Percentiles rank a stretch among this genome's conserved stretches.
Conservation (phyloP, 2,888 invertebrate species). For the Therioaphis trifolii region DNA sequence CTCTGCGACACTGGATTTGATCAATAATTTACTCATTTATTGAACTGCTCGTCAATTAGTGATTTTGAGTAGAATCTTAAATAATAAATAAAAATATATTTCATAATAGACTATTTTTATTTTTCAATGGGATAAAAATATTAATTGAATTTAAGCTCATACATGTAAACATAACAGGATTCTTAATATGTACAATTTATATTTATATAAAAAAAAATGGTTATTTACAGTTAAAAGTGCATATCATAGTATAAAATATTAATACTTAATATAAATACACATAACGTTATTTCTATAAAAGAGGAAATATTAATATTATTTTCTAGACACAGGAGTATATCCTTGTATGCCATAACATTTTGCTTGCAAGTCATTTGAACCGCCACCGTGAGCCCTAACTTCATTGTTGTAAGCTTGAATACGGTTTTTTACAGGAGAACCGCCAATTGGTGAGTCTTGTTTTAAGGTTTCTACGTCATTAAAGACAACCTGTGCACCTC, state of each 20-base stretch:
- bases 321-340: constrained; percentile 38
- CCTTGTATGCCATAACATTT: constrained; percentile 55
- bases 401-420: constrained; percentile 54
- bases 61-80: too few relatives aligned
- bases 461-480: constrained; percentile 91
- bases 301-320: constrained; percentile 2
- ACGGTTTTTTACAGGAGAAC: constrained; percentile 46
- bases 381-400: constrained; percentile 46
- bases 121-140: too few relatives aligned
- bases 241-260: neutral
- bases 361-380: constrained; percentile 23
- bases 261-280: neutral
- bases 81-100: too few relatives aligned
- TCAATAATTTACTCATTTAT: too few relatives aligned
- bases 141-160: neutral
- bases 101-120: too few relatives aligned
- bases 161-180: neutral
- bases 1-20: too few relatives aligned
- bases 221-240: constrained; percentile 36
- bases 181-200: constrained; percentile 14
- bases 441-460: constrained; percentile 77
- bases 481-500: constrained; percentile 95
- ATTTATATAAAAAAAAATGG: constrained; percentile 12
- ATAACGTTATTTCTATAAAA: too few relatives aligned
- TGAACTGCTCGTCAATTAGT: too few relatives aligned